Evolutionary conservation across 1,140 invertebrate genomes (phyloP).

Genomic region (Euglossa dilemma): DNA sequence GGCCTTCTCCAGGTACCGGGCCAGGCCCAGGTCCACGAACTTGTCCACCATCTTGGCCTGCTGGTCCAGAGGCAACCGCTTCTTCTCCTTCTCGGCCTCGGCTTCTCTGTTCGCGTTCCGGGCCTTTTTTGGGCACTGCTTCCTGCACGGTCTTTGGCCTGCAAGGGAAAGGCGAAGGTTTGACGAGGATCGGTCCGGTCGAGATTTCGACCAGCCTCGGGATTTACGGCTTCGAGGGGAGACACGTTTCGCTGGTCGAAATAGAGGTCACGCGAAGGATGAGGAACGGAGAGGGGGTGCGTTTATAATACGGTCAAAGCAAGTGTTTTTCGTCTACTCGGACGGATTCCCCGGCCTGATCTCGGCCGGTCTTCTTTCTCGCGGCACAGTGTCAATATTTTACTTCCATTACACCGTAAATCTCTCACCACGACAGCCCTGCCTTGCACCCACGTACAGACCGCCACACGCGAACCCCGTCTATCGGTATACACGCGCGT

Average conservation of each 20-base stretch:
- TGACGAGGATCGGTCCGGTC: background rate
- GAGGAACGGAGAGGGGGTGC: no score
- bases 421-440: background rate
- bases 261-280: background rate
- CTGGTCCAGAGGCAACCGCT: background rate
- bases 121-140: conserved; percentile 70
- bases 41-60: conserved; percentile 54
- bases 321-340: background rate
- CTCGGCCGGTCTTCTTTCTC: background rate
- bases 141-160: conserved; percentile 75
- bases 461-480: background rate
- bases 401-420: conserved; percentile 7
- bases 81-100: background rate
- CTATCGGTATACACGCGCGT: background rate
- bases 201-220: background rate
- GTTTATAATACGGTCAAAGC: background rate
- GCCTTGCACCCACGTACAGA: background rate
- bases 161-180: background rate
- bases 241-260: background rate
- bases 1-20: conserved; percentile 59
- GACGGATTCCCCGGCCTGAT: background rate
- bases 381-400: background rate
- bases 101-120: conserved; percentile 29
- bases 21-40: conserved; percentile 61
- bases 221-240: fast-evolving